Evolutionary conservation across 2,797 vertebrate species (phyloP).

Genomic region (Pteropus rufus): DNA sequence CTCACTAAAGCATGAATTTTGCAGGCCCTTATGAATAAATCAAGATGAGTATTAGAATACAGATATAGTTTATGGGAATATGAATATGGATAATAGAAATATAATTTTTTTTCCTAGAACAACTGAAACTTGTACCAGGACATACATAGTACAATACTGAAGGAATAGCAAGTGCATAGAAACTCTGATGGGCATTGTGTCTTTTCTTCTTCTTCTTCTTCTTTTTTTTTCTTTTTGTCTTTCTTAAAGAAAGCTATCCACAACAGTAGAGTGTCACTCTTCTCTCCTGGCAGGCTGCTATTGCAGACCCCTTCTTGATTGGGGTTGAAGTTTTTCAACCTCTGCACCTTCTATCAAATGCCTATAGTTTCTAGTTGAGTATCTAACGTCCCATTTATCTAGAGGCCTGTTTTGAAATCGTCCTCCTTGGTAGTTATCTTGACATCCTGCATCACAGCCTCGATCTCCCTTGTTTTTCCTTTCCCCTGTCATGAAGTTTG

Average conservation of each 20-base stretch:
- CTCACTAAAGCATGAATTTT: conserved; percentile 72
- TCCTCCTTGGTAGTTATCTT: conserved; percentile 65
- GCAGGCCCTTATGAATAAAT: conserved; percentile 75
- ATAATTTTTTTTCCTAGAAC: neutral
- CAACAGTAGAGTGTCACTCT: neutral
- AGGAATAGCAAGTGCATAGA: neutral
- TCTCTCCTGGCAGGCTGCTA: conserved; percentile 57
- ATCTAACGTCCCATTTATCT: conserved; percentile 69
- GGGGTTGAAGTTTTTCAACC: conserved; percentile 59
- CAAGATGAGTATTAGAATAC: conserved; percentile 65
- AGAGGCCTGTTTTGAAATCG: conserved; percentile 66
- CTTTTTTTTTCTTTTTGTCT: neutral
- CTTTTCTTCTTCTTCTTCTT: no score
- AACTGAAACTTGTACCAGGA: conserved; percentile 7
- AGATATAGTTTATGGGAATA: conserved; percentile 62
- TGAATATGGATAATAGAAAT: conserved; percentile 58
- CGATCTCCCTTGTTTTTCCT: conserved; percentile 60
- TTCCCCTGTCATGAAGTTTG: conserved; percentile 68
- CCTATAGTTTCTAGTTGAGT: conserved; percentile 47
- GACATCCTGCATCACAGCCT: conserved; percentile 73
- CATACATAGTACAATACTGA: neutral
- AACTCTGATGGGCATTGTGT: neutral
- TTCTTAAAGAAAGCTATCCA: conserved; percentile 3
- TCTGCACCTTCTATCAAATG: conserved; percentile 51
- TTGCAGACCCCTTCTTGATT: conserved; percentile 65